Base-by-base conservation (phyloP, 2,113 vertebrate species). In the Ornithorhynchus anatinus region DNA sequence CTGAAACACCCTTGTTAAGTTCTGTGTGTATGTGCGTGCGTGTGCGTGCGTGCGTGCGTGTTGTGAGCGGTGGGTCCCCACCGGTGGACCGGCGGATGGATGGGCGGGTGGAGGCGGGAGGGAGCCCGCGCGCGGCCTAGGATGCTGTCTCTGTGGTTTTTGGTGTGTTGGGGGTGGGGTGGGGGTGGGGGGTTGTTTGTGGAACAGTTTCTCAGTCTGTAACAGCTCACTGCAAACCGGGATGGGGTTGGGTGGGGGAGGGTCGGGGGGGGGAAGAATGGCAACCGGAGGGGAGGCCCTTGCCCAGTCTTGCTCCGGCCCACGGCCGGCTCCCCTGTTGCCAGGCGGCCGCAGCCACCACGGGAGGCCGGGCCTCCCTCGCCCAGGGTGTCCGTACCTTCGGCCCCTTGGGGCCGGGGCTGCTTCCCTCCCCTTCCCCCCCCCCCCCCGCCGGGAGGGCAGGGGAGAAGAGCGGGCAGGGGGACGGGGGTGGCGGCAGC, bases 31-130 rank as follows among this genome's bases (percentile, higher is more conserved):
- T 8, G 35, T 11, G 53, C 38, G 13, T 1, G 17, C 25, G 64
- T 38, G 16, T 11, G 43, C 10, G 38, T 15, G 29, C 19, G 54
- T 3, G 7, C 0, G 31, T 0, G 15, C 1, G 13, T n/a, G n/a
- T n/a, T n/a, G n/a, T n/a, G n/a, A 12, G 48, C 77, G 59, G 84
- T n/a, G n/a, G n/a, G n/a, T n/a, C n/a, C n/a, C n/a, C n/a, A n/a
- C 87, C 84, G 81, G 85, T 85, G 84, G 80, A 81, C 77, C 79
- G 84, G 76, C 3, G 22, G 14, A 10, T 20, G 25, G 1, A 25
- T 8, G 35, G 5, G 53, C 38, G 13, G 0, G 17, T 31, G 64
- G 33, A 13, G 8, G 43, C 10, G 38, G 11, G 29, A 19, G 54
- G 2, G 7, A 0, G 31, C 0, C 11, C 1, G 13, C 1, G 16